Percentiles rank a stretch among this genome's conserved stretches.
Conservation (phyloP, 2,888 invertebrate genomes). For the Elmis aenea region DNA sequence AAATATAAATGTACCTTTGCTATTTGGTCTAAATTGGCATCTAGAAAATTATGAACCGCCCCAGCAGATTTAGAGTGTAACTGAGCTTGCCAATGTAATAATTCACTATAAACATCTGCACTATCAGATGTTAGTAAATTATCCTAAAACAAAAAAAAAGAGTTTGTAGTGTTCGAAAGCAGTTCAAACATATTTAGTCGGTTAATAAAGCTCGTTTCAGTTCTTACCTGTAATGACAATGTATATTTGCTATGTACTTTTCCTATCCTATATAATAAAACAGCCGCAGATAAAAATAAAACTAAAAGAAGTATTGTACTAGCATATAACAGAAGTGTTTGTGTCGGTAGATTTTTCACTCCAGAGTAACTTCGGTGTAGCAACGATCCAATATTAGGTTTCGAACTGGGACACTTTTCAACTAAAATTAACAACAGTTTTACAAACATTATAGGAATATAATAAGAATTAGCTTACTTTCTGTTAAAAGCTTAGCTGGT, state of each 20-base stretch:
- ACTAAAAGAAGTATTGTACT: slow-evolving; percentile 54
- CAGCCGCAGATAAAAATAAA: slow-evolving; percentile 54
- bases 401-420: too few relatives aligned
- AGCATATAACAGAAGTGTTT: slow-evolving; percentile 50
- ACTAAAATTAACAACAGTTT: too few relatives aligned
- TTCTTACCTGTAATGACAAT: slow-evolving; percentile 43
- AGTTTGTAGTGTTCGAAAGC: background rate
- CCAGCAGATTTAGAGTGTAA: slow-evolving; percentile 67
- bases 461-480: too few relatives aligned
- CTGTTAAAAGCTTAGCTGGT: too few relatives aligned
- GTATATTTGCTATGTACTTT: slow-evolving; percentile 44
- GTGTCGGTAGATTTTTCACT: slow-evolving; percentile 44
- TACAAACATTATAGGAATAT: too few relatives aligned
- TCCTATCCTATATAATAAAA: slow-evolving; percentile 55
- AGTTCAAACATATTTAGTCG: too few relatives aligned
- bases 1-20: slow-evolving; percentile 57
- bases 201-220: too few relatives aligned
- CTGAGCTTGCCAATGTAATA: slow-evolving; percentile 64
- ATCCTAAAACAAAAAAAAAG: slow-evolving; percentile 30
- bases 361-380: slow-evolving; percentile 29
- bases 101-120: slow-evolving; percentile 61
- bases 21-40: slow-evolving; percentile 74
- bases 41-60: slow-evolving; percentile 69
- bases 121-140: slow-evolving; percentile 48
- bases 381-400: too few relatives aligned